A percentile compares a stretch with the other conserved stretches of the same genome.
phyloP scores from a whole-genome alignment of 2,113 vertebrate species.

The Sphyrna mokarran region DNA sequence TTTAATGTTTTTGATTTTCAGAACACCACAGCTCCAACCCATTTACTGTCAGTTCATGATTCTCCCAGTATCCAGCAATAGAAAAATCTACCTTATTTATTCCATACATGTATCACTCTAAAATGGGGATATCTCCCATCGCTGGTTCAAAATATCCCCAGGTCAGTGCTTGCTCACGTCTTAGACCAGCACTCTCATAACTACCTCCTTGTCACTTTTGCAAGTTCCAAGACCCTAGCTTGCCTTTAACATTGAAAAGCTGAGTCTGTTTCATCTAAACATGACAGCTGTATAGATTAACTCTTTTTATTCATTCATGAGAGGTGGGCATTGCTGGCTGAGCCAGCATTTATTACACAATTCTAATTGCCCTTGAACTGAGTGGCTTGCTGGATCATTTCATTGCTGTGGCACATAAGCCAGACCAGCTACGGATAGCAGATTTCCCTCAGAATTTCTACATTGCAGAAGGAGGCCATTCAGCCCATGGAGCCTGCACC shows the following conservation, averaged over 20 bases:
- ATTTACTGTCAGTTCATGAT: background rate
- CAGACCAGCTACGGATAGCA: too few species aligned
- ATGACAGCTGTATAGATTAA: background rate
- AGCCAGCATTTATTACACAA: too few species aligned
- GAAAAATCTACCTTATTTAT: background rate
- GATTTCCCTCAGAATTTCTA: too few species aligned
- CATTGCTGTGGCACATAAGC: too few species aligned
- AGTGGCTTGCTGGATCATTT: too few species aligned
- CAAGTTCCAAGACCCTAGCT: background rate
- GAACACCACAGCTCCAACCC: background rate
- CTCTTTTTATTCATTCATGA: too few species aligned
- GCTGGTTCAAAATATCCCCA: background rate
- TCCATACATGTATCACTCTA: background rate
- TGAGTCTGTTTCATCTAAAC: background rate
- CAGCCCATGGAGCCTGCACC: too few species aligned
- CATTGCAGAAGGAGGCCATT: background rate
- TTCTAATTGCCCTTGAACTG: too few species aligned
- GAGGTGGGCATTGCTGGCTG: too few species aligned
- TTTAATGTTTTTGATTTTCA: background rate
- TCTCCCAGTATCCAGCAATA: background rate
- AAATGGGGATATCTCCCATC: background rate
- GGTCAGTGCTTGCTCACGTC: background rate
- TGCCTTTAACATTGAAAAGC: background rate
- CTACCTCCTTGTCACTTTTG: background rate
- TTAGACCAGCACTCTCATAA: background rate